Base-by-base conservation (phyloP, 2,888 invertebrate genomes). In the Drosophila parthenogenetica region DNA sequence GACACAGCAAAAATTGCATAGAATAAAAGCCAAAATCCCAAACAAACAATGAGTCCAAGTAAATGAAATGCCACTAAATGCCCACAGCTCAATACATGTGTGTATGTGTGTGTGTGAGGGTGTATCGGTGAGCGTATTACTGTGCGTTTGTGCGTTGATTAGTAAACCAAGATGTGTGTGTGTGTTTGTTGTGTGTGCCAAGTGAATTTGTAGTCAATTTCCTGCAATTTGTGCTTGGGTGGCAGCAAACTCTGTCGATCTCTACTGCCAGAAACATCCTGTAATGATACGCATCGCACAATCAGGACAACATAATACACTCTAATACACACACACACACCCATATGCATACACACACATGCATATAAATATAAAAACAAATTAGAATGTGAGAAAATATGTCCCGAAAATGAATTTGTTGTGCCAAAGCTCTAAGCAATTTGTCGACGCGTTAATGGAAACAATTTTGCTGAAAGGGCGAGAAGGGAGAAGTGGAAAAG, bases 141-240 rank as follows among this genome's bases (percentile, higher is more conserved):
- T 25, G 37, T 46, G 45, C 39, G 25, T 50, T 35, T 51, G 45
- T 69, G 48, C 48, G 48, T 50, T 62, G 62, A 62, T 62, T 62
- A 57, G 66, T 67, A 61, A 42, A 46, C 40, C 59, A 55, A 53
- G 25, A 19, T 39, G 22, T 46, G 29, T 13, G 22, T 45, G 49
- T 35, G 35, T 35, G 11, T 10, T 13, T 35, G 35, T 43, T 69
- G 42, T 68, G 55, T 51, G 57, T 68, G 66, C 40, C 53, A 79
- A 79, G 64, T 62, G 69, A 83, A 87, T 87, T 89, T 89, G 79
- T 89, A 81, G 89, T 85, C 83, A 89, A 83, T 83, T 89, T 83
- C 83, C 89, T 85, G 89, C 70, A 89, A 89, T 83, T 89, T 83
- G 89, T 75, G 75, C 74, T 71, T 54, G 66, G 69, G 53, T 13